Evolutionary conservation across 2,888 invertebrate species (phyloP).

Genomic region (Gisinianus flammeolus): DNA sequence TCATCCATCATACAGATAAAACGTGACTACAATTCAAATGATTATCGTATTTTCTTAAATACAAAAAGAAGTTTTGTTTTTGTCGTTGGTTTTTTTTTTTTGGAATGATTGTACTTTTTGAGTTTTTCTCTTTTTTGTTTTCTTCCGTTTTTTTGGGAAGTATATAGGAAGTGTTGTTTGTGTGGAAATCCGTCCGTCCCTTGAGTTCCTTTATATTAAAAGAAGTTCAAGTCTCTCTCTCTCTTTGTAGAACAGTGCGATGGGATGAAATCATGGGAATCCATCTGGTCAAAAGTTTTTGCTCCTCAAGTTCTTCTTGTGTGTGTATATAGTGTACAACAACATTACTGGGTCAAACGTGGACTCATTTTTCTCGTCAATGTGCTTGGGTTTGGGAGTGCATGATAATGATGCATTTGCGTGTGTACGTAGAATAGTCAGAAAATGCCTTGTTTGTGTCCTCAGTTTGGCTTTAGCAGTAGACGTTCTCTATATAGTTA

Average conservation of each 20-base stretch:
- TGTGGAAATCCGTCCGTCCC: conserved; percentile 27
- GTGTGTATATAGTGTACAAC: background rate
- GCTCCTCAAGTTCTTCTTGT: background rate
- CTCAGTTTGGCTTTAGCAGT: conserved; percentile 4
- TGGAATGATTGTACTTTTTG: background rate
- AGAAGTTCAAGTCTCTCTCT: conserved; percentile 21
- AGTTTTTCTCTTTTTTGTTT: background rate
- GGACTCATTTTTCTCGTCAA: background rate
- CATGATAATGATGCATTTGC: conserved; percentile 17
- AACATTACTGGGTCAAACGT: conserved; percentile 21
- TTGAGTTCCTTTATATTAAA: background rate
- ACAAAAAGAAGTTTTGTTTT: background rate
- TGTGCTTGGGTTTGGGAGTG: background rate
- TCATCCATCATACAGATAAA: background rate
- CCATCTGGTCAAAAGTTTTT: conserved; percentile 33
- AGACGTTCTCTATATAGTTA: conserved; percentile 5
- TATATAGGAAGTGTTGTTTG: background rate
- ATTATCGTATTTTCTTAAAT: background rate
- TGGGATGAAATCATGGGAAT: conserved; percentile 36
- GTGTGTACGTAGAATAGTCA: conserved; percentile 2
- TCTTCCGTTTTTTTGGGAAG: conserved; percentile 4
- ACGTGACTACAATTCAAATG: conserved; percentile 7
- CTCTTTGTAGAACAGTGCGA: conserved; percentile 5
- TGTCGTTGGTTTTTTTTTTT: background rate
- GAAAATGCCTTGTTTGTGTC: conserved; percentile 17